Evolutionary conservation across 2,113 vertebrate genomes (phyloP), one percentile per base, ranked within the genome.

Genomic region (Hyperopisus bebe): DNA sequence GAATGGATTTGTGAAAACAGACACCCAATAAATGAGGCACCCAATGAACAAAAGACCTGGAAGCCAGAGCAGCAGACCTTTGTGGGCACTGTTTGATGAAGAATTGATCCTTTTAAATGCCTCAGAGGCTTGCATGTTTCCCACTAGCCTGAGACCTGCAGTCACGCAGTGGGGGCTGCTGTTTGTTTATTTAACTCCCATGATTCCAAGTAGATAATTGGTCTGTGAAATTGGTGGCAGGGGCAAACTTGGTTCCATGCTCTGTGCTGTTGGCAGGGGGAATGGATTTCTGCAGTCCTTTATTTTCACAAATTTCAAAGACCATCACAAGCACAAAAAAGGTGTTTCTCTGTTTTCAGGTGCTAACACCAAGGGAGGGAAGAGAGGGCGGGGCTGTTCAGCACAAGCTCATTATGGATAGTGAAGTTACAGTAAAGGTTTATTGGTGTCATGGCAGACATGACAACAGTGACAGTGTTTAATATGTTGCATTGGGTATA

Each of bases 131-230:
- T 95, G 95, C 95, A 95, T 96, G 97, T 97, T 96, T 96, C 96
- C 95, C 94, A 95, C 95, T 95, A 96, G 95, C 96, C 95, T 94
- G 95, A 95, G 96, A 95, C 93, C 95, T 96, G 95, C 96, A 96
- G 96, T 95, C 95, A 92, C 97, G 95, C 97, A 96, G 97, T 96
- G 94, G 97, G 97, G 94, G 96, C 96, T 96, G 96, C 95, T 96
- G 97, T 97, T 97, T 98, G 97, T 98, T 98, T 97, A 96, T 96
- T 97, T 96, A 98, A 97, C 97, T 97, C 97, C 97, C 97, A 97
- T 97, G 96, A 98, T 97, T 97, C 97, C 97, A 97, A 97, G 97
- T 97, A 97, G 97, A 97, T 98, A 98, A 98, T 97, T 97, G 97
- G 96, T 96, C 97, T 97, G 96, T 96, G 96, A 98, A 97, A 97